Conservation (phyloP, 2,797 vertebrate genomes). For the Lagodon rhomboides region DNA sequence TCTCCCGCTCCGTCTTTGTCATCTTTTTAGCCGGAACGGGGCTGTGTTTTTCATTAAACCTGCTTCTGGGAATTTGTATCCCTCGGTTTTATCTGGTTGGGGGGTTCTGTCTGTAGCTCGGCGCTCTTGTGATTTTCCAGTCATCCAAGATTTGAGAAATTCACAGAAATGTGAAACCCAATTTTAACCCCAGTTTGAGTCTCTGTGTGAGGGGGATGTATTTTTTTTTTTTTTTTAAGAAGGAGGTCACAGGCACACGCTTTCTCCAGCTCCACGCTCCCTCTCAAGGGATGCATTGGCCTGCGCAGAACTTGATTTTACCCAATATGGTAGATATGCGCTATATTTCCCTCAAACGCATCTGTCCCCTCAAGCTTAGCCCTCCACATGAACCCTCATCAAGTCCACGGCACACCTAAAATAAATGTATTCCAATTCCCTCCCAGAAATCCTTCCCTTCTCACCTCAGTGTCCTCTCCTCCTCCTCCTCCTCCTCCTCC, state of each 20-base stretch:
- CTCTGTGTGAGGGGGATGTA: slow-evolving; percentile 10
- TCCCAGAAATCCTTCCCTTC: slow-evolving; percentile 35
- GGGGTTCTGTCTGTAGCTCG: slow-evolving; percentile 41
- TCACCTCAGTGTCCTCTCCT: slow-evolving; percentile 21
- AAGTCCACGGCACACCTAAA: slow-evolving; percentile 27
- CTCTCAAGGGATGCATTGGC: slow-evolving; percentile 14
- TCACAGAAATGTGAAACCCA: slow-evolving; percentile 52
- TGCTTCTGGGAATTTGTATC: slow-evolving; percentile 64
- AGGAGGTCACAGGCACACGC: slow-evolving; percentile 26
- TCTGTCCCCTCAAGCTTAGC: slow-evolving; percentile 41
- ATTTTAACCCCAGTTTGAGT: slow-evolving; percentile 53
- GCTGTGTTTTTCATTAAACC: slow-evolving; percentile 59
- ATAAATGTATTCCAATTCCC: too few relatives aligned
- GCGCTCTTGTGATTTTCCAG: slow-evolving; percentile 44
- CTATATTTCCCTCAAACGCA: slow-evolving; percentile 32
- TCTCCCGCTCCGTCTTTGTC: slow-evolving; percentile 64
- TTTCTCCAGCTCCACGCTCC: slow-evolving; percentile 22
- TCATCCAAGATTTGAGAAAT: slow-evolving; percentile 58
- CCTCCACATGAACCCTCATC: slow-evolving; percentile 50
- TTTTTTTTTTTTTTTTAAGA: slow-evolving; percentile 13
- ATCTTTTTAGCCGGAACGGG: slow-evolving; percentile 56
- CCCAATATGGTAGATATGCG: not conserved
- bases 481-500: slow-evolving; percentile 10
- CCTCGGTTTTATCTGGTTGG: slow-evolving; percentile 52
- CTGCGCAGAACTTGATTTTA: slow-evolving; percentile 12